Base-by-base conservation (phyloP, 2,888 invertebrate genomes). In the Thera britannica region DNA sequence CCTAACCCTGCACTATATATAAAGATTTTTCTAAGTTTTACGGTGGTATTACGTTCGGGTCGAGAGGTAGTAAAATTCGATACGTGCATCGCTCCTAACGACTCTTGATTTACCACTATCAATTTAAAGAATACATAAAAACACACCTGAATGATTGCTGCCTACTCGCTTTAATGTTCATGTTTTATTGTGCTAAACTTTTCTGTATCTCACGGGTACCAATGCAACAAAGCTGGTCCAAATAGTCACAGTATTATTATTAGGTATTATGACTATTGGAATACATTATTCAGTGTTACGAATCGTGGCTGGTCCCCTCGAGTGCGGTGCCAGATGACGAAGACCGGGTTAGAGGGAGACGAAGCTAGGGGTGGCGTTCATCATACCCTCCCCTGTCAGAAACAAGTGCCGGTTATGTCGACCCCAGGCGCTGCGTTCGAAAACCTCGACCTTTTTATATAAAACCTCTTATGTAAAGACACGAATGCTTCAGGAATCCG, bases 221-320 rank as follows among this genome's bases (percentile, higher is more conserved):
- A 23, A 59, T 55, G 59, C 58, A 66, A 63, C 62, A 70, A 66
- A 51, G 55, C 48, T 38, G 46, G 36, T 55, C 44, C 49, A 59
- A 52, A 69, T 60, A 65, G 58, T 66, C 62, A 34, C 61, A 71
- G 77, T 86, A 88, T 88, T 89, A 87, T 87, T 88, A 89, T 89
- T 89, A 84, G 83, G 84, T 70, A 68, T 76, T 76, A 77, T 74
- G 73, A 75, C 72, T 78, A 81, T 85, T 89, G 84, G 85, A 85
- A 90, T 88, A 89, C 87, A 90, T 90, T 92, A 90, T 90, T 89
- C 90, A 90, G 88, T 89, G 91, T 92, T 90, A 88, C 90, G 90
- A 91, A 89, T 92, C 88, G 90, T 84, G 88, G 85, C 87, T 90
- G 88, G 90, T 84, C 87, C 90, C 90, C 89, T 87, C 79, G 63